phyloP scores from a whole-genome alignment of 92 coral and sea anemone species.

The Porites cylindrica region DNA sequence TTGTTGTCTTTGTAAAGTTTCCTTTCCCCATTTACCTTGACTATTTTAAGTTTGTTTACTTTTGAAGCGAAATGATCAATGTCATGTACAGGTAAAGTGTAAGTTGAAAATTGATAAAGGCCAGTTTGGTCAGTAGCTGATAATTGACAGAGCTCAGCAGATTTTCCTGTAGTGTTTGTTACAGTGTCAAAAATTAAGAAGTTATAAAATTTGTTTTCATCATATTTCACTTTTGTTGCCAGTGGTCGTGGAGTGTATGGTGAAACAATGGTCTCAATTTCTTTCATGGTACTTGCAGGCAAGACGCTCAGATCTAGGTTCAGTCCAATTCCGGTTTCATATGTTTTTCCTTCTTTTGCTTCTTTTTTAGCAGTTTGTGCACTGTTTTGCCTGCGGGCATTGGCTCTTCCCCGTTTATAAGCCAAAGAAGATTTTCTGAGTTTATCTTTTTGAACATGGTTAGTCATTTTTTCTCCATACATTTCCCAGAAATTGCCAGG shows the following conservation, averaged over 20 bases:
- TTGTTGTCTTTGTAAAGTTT: too few species aligned
- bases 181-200: too few species aligned
- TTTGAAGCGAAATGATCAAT: too few species aligned
- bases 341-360: slow-evolving; percentile 54
- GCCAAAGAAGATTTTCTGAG: slow-evolving; percentile 27
- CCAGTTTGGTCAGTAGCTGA: too few species aligned
- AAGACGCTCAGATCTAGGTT: slow-evolving; percentile 27
- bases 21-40: too few species aligned
- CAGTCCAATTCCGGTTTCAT: slow-evolving; percentile 39
- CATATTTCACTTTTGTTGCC: too few species aligned
- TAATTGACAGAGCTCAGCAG: too few species aligned
- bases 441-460: slow-evolving; percentile 36
- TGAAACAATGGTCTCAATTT: slow-evolving; percentile 8
- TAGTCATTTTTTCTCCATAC: slow-evolving; percentile 25
- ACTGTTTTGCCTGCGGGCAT: background rate
- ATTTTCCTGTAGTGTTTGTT: too few species aligned
- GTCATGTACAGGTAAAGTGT: too few species aligned
- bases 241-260: slow-evolving; percentile 38
- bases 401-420: slow-evolving; percentile 34
- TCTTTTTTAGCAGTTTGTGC: slow-evolving; percentile 35
- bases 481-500: slow-evolving; percentile 48
- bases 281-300: background rate
- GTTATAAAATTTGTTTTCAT: too few species aligned
- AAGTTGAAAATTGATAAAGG: too few species aligned
- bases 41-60: too few species aligned